Evolutionary conservation across 2,888 invertebrate species (phyloP), one percentile per base, ranked within the genome.

Genomic region (Phortica magna): DNA sequence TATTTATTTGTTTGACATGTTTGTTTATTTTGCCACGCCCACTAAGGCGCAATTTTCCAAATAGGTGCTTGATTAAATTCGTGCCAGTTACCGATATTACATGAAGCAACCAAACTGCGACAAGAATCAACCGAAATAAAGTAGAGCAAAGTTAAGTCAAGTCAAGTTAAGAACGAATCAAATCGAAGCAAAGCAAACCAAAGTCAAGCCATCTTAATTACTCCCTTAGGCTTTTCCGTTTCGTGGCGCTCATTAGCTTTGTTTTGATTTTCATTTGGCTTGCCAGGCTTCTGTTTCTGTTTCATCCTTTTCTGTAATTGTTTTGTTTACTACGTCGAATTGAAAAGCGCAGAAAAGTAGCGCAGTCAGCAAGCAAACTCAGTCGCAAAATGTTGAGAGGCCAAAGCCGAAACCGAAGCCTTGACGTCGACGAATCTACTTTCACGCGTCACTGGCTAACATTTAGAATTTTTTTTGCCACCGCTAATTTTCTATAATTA

Each of bases 231-330:
- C 85, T 77, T 81, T 88, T 84, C 88, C 87, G 84, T 83, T 80
- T 77, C 79, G 80, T 84, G 87, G 70, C 77, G 79, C 82, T 75
- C 88, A 85, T 85, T 88, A 85, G 88, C 88, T 87, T 79, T 84
- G 88, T 84, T 71, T 53, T 9, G 17, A 17, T 48, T n/a, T 22
- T 31, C 41, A 9, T 71, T 71, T 71, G 48, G 6, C 55, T 14
- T 19, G 39, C 48, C 39, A 53, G 70, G 39, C 53, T 55, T 55
- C 7, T 53, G 31, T 68, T 19, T 68, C 61, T 9, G 39, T 17
- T 68, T 43, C 42, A 2, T 59, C 9, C 59, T 59, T 22, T 31
- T 61, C 61, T 10, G 19, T 22, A 7, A 61, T 22, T 61, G 22
- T 61, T 22, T 22, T 55, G 55, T 31, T 31, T 31, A 31, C 41